phyloP scores from a whole-genome alignment of 2,797 vertebrate species.

The Acestrorhynchus altus region DNA sequence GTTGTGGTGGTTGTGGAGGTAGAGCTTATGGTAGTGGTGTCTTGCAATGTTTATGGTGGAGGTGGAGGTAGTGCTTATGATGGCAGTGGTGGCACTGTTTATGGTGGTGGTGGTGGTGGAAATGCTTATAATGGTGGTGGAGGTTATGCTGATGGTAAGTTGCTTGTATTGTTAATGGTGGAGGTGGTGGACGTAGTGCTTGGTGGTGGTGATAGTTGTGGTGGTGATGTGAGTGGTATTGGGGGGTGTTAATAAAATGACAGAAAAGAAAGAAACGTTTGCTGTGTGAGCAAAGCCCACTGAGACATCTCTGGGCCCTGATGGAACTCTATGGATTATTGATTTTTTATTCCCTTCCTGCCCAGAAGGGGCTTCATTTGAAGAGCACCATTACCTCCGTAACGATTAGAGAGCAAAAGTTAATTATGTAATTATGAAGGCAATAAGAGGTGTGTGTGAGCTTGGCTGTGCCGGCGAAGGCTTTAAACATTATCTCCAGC shows the following conservation, averaged over 20 bases:
- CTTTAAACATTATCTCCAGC: constrained; percentile 91
- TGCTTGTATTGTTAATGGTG: no score
- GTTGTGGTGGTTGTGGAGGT: no score
- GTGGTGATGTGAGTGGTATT: background rate
- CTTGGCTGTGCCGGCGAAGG: constrained; percentile 91
- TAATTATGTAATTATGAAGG: constrained; percentile 98
- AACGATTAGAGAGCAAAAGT: constrained; percentile 98
- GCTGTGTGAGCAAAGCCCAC: constrained; percentile 76
- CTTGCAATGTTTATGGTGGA: no score
- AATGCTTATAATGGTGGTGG: no score
- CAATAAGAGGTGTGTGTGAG: constrained; percentile 94
- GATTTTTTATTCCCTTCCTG: constrained; percentile 94
- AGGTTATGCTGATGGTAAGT: no score
- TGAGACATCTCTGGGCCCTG: constrained; percentile 85
- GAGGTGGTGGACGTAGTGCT: no score
- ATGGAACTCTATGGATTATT: constrained; percentile 94
- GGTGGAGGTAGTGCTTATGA: no score
- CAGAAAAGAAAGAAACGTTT: constrained; percentile 51
- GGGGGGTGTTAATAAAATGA: background rate
- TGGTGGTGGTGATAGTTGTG: no score
- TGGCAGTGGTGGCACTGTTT: no score
- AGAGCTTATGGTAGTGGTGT: no score
- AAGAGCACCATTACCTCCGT: constrained; percentile 94
- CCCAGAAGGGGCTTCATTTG: constrained; percentile 90
- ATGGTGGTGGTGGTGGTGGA: background rate